Evolutionary conservation across 2,888 invertebrate genomes (phyloP), one percentile per base, ranked within the genome.

Genomic region (Pelosia muscerda): DNA sequence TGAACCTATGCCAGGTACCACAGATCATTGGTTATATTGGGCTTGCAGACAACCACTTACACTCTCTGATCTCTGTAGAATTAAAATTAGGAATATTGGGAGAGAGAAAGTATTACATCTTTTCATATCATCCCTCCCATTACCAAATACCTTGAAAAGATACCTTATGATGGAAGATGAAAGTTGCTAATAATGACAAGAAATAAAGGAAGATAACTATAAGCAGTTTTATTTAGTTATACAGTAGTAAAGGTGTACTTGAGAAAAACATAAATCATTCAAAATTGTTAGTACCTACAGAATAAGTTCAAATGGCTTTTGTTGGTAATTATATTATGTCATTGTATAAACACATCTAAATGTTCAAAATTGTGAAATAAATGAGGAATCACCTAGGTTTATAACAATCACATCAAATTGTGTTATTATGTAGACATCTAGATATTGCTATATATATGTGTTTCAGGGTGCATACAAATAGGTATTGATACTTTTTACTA

Each of bases 101-200:
- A 85, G 77, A 66, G 81, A 81, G 72, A 90, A 81, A 69, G 86
- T 90, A 68, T 90, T 96, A 74, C 90, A 86, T 79, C 78, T 75
- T 58, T 93, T 86, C 81, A 81, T 94, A 66, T 72, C 78, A 54
- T 84, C 88, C 71, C 90, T 96, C 73, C 95, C 95, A 67, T 85
- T 96, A 86, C 96, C 96, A 56, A 90, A 88, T 68, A 87, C 92
- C 75, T 89, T 96, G 78, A 96, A 95, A 84, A 90, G 87, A 74
- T 96, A 94, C 88, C 91, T 96, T 68, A 93, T 95, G 89, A 93
- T 96, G 86, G 95, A 96, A 86, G 93, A 95, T 75, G 92, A 90
- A 82, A 85, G 85, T 74, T 69, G n/a, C 22, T 15, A 61, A 63
- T 75, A 71, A 25, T 28, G 2, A 57, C 34, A n/a, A 69, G 58